A percentile compares a stretch with the other conserved stretches of the same genome.
phyloP scores from a whole-genome alignment of 2,797 vertebrate genomes.

The Orestias chungarensis region DNA sequence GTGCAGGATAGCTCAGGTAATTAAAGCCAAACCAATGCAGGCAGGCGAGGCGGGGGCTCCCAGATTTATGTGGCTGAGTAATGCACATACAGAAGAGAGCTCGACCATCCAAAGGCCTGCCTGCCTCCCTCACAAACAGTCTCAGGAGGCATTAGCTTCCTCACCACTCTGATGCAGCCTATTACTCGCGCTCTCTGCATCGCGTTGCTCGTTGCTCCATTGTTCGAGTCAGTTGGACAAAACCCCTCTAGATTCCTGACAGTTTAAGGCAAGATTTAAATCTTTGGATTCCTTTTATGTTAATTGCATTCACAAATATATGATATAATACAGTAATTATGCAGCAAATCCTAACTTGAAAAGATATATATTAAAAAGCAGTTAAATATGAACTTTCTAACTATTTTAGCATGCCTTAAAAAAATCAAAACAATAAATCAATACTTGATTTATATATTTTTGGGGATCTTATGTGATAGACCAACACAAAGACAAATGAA shows the following conservation, averaged over 20 bases:
- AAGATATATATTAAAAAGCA: no score
- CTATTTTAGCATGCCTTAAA: no score
- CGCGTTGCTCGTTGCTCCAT: conserved; percentile 49
- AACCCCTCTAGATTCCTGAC: conserved; percentile 37
- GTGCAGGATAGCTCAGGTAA: conserved; percentile 77
- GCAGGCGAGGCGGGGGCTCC: conserved; percentile 68
- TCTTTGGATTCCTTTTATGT: conserved; percentile 16
- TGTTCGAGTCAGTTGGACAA: conserved; percentile 37
- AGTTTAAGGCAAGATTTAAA: conserved; percentile 36
- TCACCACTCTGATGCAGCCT: conserved; percentile 74
- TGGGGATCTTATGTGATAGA: background rate
- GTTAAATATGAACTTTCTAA: no score
- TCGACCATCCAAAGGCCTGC: conserved; percentile 67
- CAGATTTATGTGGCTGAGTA: conserved; percentile 80
- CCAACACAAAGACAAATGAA: background rate
- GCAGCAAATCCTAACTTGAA: no score
- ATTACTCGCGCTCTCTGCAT: conserved; percentile 65
- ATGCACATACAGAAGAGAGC: conserved; percentile 74
- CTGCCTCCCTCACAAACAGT: conserved; percentile 70
- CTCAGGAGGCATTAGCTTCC: conserved; percentile 75
- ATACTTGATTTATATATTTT: no score
- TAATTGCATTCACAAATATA: background rate
- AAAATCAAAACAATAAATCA: no score
- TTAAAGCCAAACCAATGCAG: conserved; percentile 78
- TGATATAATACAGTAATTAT: no score